phyloP scores from a whole-genome alignment of 2,888 invertebrate species.

The Lobophora halterata region DNA sequence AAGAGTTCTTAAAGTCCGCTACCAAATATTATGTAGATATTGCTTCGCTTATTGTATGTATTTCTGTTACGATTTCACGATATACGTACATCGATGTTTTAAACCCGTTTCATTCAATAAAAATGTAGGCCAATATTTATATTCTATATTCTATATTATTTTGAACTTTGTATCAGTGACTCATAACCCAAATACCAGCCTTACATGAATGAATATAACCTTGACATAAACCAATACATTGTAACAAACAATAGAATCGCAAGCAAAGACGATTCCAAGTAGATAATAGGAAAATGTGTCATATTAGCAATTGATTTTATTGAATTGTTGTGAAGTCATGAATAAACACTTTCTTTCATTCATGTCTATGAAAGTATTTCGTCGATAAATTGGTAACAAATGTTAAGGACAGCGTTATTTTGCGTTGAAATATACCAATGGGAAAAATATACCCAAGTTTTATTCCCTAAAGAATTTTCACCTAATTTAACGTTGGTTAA shows the following conservation, averaged over 20 bases:
- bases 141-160: slow-evolving; percentile 1
- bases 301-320: slow-evolving; percentile 12
- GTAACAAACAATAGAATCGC: slow-evolving; percentile 9
- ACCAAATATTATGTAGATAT: not conserved
- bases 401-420: too few species aligned
- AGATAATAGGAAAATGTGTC: slow-evolving; percentile 20
- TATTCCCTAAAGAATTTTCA: slow-evolving; percentile 1
- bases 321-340: slow-evolving; percentile 14
- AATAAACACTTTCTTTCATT: not conserved
- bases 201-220: slow-evolving; percentile 18
- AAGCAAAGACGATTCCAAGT: slow-evolving; percentile 15
- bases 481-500: not conserved
- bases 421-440: too few species aligned
- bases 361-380: too few species aligned
- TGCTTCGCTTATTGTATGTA: too few species aligned
- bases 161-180: slow-evolving; percentile 6
- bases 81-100: too few species aligned
- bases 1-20: too few species aligned
- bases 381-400: too few species aligned
- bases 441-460: not conserved
- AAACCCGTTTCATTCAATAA: too few species aligned
- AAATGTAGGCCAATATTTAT: slow-evolving; percentile 1
- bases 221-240: slow-evolving; percentile 16
- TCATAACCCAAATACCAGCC: slow-evolving; percentile 2
- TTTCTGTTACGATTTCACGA: too few species aligned